These are phyloP conservation scores for Callopanchax toddi DNA, from an alignment of 2,113 vertebrate genomes.

Conservation along the genomic window DNA sequence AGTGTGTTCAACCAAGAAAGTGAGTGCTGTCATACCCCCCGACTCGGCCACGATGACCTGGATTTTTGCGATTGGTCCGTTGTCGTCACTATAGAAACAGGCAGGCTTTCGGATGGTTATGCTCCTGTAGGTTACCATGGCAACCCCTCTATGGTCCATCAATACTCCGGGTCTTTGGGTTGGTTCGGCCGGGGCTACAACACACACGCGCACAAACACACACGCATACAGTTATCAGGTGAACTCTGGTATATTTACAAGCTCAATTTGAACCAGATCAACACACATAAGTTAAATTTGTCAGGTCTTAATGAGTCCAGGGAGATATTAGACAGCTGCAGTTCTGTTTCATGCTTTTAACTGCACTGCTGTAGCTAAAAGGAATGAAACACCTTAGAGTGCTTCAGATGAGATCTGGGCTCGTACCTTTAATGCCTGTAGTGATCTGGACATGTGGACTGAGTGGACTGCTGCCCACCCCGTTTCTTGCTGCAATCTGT, in stretches of 20 bases:
- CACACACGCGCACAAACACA: conserved; percentile 27
- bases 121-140: conserved; percentile 88
- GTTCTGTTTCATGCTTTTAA: conserved; percentile 14
- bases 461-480: conserved; percentile 91
- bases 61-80: conserved; percentile 91
- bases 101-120: conserved; percentile 91
- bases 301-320: conserved; percentile 3
- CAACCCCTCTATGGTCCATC: conserved; percentile 82
- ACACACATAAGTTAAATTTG: conserved; percentile 15
- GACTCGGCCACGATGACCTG: conserved; percentile 94
- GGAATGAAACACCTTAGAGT: not conserved
- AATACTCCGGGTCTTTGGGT: conserved; percentile 83
- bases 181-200: conserved; percentile 86
- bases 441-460: conserved; percentile 89
- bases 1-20: conserved; percentile 37
- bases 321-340: not conserved
- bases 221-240: conserved; percentile 1
- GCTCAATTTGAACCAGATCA: conserved; percentile 1
- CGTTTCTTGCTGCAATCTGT: conserved; percentile 92
- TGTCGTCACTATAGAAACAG: conserved; percentile 94
- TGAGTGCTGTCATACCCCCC: conserved; percentile 83
- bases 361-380: conserved; percentile 28
- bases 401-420: not conserved
- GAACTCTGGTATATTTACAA: not conserved
- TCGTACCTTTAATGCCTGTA: conserved; percentile 92